Percentiles rank a stretch among this genome's conserved stretches.
These are phyloP conservation scores for Muscicapa comitata DNA, from an alignment of 2,797 vertebrate species.

Conservation along the genomic window DNA sequence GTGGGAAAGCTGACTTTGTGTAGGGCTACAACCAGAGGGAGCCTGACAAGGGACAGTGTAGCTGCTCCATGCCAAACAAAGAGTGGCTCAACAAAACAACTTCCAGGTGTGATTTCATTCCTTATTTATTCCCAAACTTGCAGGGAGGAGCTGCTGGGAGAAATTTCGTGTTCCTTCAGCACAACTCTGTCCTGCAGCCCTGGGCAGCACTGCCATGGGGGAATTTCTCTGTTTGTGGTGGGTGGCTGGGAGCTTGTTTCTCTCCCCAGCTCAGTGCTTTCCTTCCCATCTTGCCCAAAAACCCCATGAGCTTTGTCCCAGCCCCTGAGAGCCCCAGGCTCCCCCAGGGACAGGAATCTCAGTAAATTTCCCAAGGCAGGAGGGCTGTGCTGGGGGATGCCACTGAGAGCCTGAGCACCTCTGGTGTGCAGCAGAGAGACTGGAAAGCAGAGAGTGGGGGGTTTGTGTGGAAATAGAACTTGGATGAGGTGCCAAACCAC, in stretches of 20 bases:
- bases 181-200: background rate
- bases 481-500: background rate
- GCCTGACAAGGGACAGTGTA: fast-evolving
- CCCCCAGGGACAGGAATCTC: background rate
- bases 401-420: fast-evolving
- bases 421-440: background rate
- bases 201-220: fast-evolving
- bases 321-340: background rate
- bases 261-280: background rate
- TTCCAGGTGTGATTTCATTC: background rate
- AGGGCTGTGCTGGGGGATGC: background rate
- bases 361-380: no score
- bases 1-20: background rate
- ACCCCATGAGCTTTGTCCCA: background rate
- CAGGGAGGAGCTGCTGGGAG: background rate
- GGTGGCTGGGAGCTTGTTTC: background rate
- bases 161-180: background rate
- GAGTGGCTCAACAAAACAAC: background rate
- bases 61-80: background rate
- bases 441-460: background rate
- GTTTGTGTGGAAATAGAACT: background rate
- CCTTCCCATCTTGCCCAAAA: background rate
- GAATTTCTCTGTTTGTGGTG: background rate
- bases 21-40: background rate
- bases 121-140: background rate